Base-by-base conservation (phyloP, 2,888 invertebrate genomes). In the Phymatocera aterrima region DNA sequence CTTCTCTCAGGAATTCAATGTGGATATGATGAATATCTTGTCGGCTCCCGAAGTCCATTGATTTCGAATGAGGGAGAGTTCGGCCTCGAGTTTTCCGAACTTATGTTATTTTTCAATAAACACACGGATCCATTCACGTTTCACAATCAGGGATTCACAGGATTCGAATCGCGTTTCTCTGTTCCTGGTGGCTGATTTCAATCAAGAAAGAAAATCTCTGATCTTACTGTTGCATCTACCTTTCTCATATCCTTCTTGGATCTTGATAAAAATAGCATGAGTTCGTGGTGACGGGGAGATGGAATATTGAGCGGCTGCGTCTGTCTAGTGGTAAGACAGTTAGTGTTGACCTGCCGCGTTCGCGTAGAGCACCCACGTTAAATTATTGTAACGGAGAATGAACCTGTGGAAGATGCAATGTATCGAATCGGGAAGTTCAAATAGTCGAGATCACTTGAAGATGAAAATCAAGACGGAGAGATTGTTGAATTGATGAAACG, bases 251-350 rank as follows among this genome's bases (percentile, higher is more conserved):
- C 80, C 48, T 68, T 79, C 57, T 65, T 82, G 75, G 80, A 81
- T 70, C 75, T 80, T 34, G 79, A 82, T 54, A 80, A 81, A 46
- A 82, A 82, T n/a, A 81, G 78, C 40, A 46, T 79, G 68, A 80
- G 81, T 54, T 78, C 70, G 8, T 81, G 80, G 80, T 78, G 81
- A 78, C 80, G 78, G 81, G 77, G 78, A 28, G 70, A 82, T 15
- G 78, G 65, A 65, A 77, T 82, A 70, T 74, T 78, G 31, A 64
- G 79, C 15, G 81, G 80, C n/a, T 79, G 80, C 48, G 15, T 81
- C 43, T 80, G 80, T 37, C 80, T 81, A 37, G 79, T 81, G 28
- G 31, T 79, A 18, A 61, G 79, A 65, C 82, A 80, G 40, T 79
- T 68, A 70, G 79, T 78, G 21, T 54, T 81, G 21, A 60, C 78